Evolutionary conservation across 2,888 invertebrate genomes (phyloP).

Genomic region (Brenthis hecate): DNA sequence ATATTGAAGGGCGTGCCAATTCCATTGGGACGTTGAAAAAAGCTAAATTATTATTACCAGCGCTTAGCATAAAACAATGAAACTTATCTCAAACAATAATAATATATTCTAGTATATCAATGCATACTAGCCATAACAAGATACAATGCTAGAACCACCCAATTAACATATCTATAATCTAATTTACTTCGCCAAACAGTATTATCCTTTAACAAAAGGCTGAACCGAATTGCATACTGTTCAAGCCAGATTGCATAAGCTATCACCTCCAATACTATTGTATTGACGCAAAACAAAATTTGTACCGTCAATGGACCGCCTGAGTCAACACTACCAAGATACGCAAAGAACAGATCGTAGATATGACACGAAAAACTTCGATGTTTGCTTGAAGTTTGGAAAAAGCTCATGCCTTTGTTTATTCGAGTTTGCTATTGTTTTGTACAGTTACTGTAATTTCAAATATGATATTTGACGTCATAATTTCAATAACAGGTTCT

Average conservation of each 20-base stretch:
- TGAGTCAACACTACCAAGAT: slow-evolving; percentile 63
- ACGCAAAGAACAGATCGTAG: slow-evolving; percentile 31
- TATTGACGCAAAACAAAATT: slow-evolving; percentile 54
- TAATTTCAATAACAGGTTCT: no score
- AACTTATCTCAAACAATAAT: no score
- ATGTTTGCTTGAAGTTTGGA: not conserved
- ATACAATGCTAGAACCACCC: no score
- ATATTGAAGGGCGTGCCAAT: no score
- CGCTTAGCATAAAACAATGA: no score
- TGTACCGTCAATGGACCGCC: slow-evolving; percentile 56
- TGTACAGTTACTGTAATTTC: no score
- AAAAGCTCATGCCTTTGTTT: not conserved
- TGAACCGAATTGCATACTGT: slow-evolving; percentile 11
- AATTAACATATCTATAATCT: not conserved
- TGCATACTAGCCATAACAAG: no score
- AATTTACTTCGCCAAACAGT: not conserved
- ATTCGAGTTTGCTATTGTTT: not conserved
- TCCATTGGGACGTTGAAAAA: no score
- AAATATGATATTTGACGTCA: no score
- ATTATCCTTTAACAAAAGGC: slow-evolving; percentile 4
- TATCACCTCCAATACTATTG: slow-evolving; percentile 25
- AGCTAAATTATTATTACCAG: no score
- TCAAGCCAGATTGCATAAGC: slow-evolving; percentile 1
- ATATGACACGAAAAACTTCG: slow-evolving; percentile 29
- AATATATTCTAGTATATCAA: no score